Evolutionary conservation across 2,888 invertebrate species (phyloP), one percentile per base, ranked within the genome.

Genomic region (Willowsia nigromaculata): DNA sequence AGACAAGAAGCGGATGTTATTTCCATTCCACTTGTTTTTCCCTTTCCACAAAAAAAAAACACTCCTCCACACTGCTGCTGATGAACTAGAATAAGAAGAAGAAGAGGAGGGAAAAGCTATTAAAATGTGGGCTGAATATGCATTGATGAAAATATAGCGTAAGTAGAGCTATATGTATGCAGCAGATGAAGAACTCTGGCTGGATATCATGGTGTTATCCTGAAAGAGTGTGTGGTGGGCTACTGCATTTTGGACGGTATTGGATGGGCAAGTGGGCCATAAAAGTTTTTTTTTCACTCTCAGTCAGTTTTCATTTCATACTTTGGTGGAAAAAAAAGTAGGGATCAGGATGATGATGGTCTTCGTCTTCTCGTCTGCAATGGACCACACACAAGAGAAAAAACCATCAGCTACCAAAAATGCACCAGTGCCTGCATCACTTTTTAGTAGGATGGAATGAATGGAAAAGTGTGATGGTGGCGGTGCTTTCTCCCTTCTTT

Each of bases 101-200:
- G 43, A 18, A 65, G 71, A 74, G 47, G 33, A 74, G 47, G 33
- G 78, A 78, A 78, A 78, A 78, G 78, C 78, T 78, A 78, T 78
- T 78, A 78, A 78, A 78, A 78, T 78, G 78, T 78, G 53, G 78
- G 33, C 30, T 78, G 78, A 78, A 78, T 78, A 78, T 78, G 78
- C 78, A 53, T 78, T 78, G 78, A 78, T 71, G 43, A 78, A 78
- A 53, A 78, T 78, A n/a, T n/a, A n/a, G n/a, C n/a, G n/a, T n/a
- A n/a, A 78, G 78, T 78, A 78, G 78, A n/a, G 78, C 78, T 78
- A 78, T 78, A 78, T 78, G 78, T 78, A 78, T 78, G 78, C 78
- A 78, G 78, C 53, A 78, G 50, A 78, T 50, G 50, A 78, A 33
- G 62, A 65, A 15, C 2, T n/a, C n/a, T n/a, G 50, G 71, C 33